Evolutionary conservation across 2,888 invertebrate species (phyloP), one percentile per base, ranked within the genome.

Genomic region (Venustoraphidia nigricollis): DNA sequence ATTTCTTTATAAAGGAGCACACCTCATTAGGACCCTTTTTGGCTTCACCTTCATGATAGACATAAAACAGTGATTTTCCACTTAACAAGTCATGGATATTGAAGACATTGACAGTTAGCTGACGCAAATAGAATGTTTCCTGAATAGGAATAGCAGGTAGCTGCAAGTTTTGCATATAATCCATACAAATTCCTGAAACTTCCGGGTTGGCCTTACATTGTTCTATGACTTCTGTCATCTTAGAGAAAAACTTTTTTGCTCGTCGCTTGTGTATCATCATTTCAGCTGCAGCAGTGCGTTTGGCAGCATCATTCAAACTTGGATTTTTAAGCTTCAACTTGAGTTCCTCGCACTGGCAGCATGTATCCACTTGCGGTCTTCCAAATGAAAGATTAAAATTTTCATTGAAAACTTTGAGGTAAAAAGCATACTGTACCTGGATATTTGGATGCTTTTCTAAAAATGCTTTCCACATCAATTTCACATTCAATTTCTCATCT

Each of bases 91-190:
- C 43, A 50, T 55, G 51, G 9, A 55, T 44, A 36, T 50, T 46
- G 45, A 54, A 54, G 13, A 49, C 54, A 45, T 48, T 50, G 2
- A 51, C 38, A 42, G 48, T 52, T 5, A 55, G 49, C 44, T 55
- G 53, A 14, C 54, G 45, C 3, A 52, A 34, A 48, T 57, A 56
- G 47, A 57, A 55, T 36, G 52, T 47, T 35, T 55, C 53, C 45
- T 55, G 57, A 1, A 54, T 53, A 17, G 56, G 54, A 40, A 52
- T 44, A 17, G 11, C 14, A 9, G 53, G 55, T 35, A 55, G 34
- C 9, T 49, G 50, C n/a, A 53, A 41, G 41, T 55, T 54, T 46
- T 56, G 53, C 52, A 54, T 55, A 42, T 41, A 55, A 47, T 55
- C 52, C 11, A 53, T 49, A 17, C 9, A 39, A 10, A 55, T 52